phyloP scores from a whole-genome alignment of 2,888 invertebrate genomes.

The Nysson spinosus region DNA sequence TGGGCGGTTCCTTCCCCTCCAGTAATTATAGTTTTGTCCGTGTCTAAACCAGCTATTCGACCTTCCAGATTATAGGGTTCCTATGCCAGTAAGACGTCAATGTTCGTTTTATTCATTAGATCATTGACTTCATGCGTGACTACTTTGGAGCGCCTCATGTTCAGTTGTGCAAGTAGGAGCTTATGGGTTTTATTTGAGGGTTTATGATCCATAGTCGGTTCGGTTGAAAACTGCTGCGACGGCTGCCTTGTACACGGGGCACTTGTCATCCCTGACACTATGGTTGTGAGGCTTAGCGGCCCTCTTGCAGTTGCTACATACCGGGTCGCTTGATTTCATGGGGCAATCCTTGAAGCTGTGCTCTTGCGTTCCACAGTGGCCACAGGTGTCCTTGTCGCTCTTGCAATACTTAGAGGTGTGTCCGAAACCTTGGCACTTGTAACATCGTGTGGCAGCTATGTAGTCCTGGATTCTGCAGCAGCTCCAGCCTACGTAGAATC shows the following conservation, averaged over 20 bases:
- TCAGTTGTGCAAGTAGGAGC: neutral
- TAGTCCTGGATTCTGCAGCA: neutral
- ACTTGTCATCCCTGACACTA: neutral
- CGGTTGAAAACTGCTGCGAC: neutral
- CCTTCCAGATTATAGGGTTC: neutral
- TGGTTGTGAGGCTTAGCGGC: neutral
- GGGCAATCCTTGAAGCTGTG: neutral
- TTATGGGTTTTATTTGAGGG: neutral
- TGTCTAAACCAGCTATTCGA: neutral
- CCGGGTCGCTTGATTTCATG: neutral
- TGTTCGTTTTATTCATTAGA: neutral
- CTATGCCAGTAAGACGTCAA: neutral
- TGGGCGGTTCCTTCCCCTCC: neutral
- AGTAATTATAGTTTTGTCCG: neutral
- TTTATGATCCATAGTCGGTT: constrained; percentile 1
- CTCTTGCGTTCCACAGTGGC: neutral
- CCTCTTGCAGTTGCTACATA: neutral
- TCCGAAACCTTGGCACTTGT: neutral
- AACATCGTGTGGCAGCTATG: neutral
- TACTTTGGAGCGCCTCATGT: constrained; percentile 4
- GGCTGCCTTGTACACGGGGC: neutral
- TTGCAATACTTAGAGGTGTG: neutral
- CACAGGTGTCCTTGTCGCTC: neutral
- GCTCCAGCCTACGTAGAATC: neutral
- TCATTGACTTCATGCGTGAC: neutral